Percentiles rank a stretch among this genome's conserved stretches.
phyloP scores from a whole-genome alignment of 1,140 invertebrate species.

The Halyomorpha halys region DNA sequence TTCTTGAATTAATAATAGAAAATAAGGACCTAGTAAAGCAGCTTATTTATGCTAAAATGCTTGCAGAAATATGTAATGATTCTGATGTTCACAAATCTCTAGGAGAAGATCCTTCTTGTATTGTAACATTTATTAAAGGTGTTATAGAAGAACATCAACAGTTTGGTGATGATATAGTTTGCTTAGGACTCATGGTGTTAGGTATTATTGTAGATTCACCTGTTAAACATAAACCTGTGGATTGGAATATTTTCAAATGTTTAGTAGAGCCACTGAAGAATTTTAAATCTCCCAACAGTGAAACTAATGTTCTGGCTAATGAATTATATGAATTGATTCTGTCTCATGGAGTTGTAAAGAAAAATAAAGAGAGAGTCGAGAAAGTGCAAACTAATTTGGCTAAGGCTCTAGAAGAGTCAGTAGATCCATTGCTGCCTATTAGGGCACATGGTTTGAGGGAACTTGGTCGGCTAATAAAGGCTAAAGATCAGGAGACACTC shows the following conservation, averaged over 20 bases:
- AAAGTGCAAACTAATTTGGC: slow-evolving; percentile 35
- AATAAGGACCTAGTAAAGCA: slow-evolving; percentile 20
- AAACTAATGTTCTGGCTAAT: slow-evolving; percentile 33
- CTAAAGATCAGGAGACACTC: slow-evolving; percentile 48
- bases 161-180: slow-evolving; percentile 34
- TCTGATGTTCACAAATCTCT: slow-evolving; percentile 12
- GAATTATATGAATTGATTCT: slow-evolving; percentile 41
- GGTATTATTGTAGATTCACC: slow-evolving; percentile 35
- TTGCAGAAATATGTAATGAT: slow-evolving; percentile 21
- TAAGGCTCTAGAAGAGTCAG: slow-evolving; percentile 53
- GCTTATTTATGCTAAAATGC: slow-evolving; percentile 14
- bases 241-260: slow-evolving; percentile 38
- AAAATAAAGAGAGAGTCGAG: slow-evolving; percentile 34
- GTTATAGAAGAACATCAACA: slow-evolving; percentile 17
- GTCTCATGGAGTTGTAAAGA: slow-evolving; percentile 36
- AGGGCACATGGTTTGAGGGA: slow-evolving; percentile 66
- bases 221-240: slow-evolving; percentile 29
- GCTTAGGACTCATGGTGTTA: slow-evolving; percentile 39
- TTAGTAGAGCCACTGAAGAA: slow-evolving; percentile 40
- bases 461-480: slow-evolving; percentile 58
- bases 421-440: slow-evolving; percentile 63
- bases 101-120: slow-evolving; percentile 18
- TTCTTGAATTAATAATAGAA: slow-evolving; percentile 12
- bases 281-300: slow-evolving; percentile 30
- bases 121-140: slow-evolving; percentile 20